Conservation (phyloP, 2,113 vertebrate genomes). For the Serilophus lunatus region DNA sequence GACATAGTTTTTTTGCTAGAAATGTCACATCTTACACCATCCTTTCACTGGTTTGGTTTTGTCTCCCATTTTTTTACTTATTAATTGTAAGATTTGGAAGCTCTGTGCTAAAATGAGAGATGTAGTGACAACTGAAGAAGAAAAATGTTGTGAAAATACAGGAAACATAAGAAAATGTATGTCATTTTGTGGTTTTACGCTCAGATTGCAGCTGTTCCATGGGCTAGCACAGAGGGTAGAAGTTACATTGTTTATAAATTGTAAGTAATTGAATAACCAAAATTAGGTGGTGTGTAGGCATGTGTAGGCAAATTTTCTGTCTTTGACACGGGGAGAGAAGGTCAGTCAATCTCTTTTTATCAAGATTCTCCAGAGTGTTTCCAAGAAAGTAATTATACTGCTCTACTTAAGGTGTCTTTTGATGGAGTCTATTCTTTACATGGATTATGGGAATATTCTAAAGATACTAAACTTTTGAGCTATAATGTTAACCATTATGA, state of each 20-base stretch:
- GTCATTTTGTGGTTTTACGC: neutral
- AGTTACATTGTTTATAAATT: neutral
- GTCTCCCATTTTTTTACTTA: neutral
- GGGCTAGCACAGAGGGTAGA: neutral
- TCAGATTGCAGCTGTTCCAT: neutral
- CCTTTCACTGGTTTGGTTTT: neutral
- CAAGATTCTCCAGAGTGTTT: neutral
- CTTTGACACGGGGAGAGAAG: neutral
- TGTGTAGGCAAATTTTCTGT: neutral
- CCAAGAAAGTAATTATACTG: neutral
- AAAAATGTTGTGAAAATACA: neutral
- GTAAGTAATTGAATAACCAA: neutral
- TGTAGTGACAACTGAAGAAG: neutral
- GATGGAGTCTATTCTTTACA: neutral
- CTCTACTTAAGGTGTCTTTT: neutral
- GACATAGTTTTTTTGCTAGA: neutral
- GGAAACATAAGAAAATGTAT: neutral
- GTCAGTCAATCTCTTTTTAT: neutral
- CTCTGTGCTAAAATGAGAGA: neutral
- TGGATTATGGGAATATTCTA: neutral
- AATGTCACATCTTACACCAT: neutral
- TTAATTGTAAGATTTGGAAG: neutral
- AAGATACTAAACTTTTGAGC: neutral
- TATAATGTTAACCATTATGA: neutral
- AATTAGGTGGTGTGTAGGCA: neutral